Evolutionary conservation across 2,888 invertebrate species (phyloP).

Genomic region (Nomada ferruginata): DNA sequence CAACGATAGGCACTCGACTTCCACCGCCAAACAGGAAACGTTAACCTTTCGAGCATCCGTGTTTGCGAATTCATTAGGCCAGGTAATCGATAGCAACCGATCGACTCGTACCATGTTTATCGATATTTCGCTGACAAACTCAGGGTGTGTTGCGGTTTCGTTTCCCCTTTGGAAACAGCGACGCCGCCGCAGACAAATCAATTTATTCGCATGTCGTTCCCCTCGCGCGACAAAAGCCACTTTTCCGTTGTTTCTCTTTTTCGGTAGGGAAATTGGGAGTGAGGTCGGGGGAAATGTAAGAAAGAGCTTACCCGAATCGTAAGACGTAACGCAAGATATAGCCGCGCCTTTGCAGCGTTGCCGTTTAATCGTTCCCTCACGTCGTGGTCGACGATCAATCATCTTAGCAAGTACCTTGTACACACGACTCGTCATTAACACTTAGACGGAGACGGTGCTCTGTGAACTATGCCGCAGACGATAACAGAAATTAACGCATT

Average conservation of each 20-base stretch:
- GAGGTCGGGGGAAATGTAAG: neutral
- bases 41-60: slow-evolving; percentile 38
- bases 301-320: slow-evolving; percentile 2
- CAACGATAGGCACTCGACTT: slow-evolving; percentile 32
- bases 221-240: too few relatives aligned
- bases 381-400: slow-evolving; percentile 63
- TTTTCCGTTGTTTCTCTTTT: neutral
- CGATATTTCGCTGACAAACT: slow-evolving; percentile 27
- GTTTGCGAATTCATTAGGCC: slow-evolving; percentile 49
- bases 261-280: neutral
- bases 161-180: slow-evolving; percentile 19
- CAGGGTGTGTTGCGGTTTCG: slow-evolving; percentile 19
- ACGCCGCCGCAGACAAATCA: neutral
- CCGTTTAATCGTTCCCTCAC: slow-evolving; percentile 59
- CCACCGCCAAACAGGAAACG: slow-evolving; percentile 45
- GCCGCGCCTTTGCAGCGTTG: slow-evolving; percentile 62
- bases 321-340: slow-evolving; percentile 24
- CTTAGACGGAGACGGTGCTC: slow-evolving; percentile 20
- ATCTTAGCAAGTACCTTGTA: slow-evolving; percentile 47
- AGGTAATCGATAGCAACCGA: slow-evolving; percentile 49
- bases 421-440: slow-evolving; percentile 53
- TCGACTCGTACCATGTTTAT: slow-evolving; percentile 24
- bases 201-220: neutral
- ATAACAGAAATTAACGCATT: neutral
- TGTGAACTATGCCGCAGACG: slow-evolving; percentile 39